Percentiles rank a stretch among this genome's conserved stretches.
phyloP scores from a whole-genome alignment of 2,113 vertebrate species.

The Aramus guarauna region DNA sequence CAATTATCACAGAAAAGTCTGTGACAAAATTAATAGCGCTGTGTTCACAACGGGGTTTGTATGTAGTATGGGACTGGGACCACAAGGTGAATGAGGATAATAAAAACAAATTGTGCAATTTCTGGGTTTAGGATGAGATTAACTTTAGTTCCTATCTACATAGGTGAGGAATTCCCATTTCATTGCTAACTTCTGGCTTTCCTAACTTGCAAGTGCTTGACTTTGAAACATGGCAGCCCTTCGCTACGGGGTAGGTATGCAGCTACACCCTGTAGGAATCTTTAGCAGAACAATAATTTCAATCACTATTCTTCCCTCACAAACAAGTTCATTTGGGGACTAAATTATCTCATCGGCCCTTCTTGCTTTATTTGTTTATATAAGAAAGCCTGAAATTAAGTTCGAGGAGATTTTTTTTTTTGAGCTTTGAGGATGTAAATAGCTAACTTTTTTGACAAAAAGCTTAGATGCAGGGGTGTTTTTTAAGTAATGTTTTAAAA shows the following conservation, averaged over 20 bases:
- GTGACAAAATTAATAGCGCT: not conserved
- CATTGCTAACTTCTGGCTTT: not conserved
- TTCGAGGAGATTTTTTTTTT: conserved; percentile 18
- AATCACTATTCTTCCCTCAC: not conserved
- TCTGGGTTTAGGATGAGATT: not conserved
- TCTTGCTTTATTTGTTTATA: conserved; percentile 24
- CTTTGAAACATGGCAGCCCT: not conserved
- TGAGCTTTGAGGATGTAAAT: conserved; percentile 24
- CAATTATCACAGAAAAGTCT: not conserved
- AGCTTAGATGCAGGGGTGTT: not conserved
- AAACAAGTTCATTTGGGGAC: not conserved
- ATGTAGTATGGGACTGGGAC: accelerated
- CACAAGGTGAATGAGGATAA: not conserved
- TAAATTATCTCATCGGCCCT: not conserved
- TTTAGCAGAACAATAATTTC: not conserved
- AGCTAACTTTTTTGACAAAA: not conserved
- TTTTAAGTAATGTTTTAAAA: not conserved
- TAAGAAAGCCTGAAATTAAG: conserved; percentile 32
- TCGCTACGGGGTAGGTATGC: not conserved
- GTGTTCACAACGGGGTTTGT: not conserved
- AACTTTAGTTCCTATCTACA: not conserved
- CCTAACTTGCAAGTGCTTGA: not conserved
- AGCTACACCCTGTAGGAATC: not conserved
- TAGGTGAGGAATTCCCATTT: not conserved
- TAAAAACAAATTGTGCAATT: not conserved